Evolutionary conservation across 2,797 vertebrate genomes (phyloP), one percentile per base, ranked within the genome.

Genomic region (Coendou prehensilis): DNA sequence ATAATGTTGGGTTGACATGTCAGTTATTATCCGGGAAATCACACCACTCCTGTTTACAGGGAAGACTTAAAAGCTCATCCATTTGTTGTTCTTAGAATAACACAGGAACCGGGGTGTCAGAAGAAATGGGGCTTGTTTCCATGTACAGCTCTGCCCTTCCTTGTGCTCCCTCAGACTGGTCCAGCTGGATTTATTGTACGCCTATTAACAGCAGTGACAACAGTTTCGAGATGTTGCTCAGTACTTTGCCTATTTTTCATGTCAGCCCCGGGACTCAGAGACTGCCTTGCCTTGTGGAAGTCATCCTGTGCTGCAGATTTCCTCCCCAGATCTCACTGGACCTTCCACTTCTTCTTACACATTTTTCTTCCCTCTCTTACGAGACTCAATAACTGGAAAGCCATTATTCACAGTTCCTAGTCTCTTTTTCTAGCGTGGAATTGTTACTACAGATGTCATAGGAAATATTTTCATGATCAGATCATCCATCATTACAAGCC

Each of bases 111-210:
- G 0, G 45, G 20, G 15, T 54, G 67, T 63, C 69, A 47, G 37
- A 73, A 85, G 86, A 71, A 71, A 87, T 13, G 5, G 15, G 18
- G 14, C 28, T 54, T 64, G 11, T 54, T 61, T 89, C 82, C 5
- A 3, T 7, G 45, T 61, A 26, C 30, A 20, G 47, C 37, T 64
- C 41, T 84, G 45, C 41, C 30, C 28, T 59, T 78, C 23, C 54
- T 69, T n/a, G 37, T 33, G 59, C 10, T 87, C 61, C 18, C n/a
- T 52, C 33, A 54, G 41, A n/a, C 82, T 73, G 28, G 57, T 41
- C 73, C 78, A 81, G 92, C 59, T 81, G 92, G 54, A 73, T 91
- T 85, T 47, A 64, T 45, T 64, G 18, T 78, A 91, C 85, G 67
- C 37, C 71, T 85, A 18, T 81, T 52, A 92, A 56, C 63, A n/a